Evolutionary conservation across 2,888 invertebrate genomes (phyloP).

Genomic region (Drosophila mercatorum): DNA sequence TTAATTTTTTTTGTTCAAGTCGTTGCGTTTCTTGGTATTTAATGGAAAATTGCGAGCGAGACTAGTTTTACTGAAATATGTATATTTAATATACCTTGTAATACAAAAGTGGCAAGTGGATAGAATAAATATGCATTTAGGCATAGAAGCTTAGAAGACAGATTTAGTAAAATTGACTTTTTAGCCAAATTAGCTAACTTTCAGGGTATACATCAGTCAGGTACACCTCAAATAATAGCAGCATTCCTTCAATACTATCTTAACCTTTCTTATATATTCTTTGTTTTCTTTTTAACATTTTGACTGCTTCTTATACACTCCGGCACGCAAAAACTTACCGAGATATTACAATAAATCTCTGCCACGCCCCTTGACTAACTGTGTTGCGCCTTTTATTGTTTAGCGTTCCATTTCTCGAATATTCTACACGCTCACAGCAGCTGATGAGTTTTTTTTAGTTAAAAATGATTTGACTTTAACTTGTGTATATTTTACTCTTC

Average conservation of each 20-base stretch:
- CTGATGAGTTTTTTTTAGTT: not conserved
- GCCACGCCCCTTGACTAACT: slow-evolving; percentile 4
- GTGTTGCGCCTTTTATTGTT: not conserved
- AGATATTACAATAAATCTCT: slow-evolving; percentile 42
- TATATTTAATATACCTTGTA: not conserved
- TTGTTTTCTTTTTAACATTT: slow-evolving; percentile 29
- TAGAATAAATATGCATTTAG: not conserved
- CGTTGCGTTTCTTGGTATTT: slow-evolving; percentile 15
- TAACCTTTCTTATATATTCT: not conserved
- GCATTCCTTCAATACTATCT: not conserved
- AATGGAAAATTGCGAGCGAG: slow-evolving; percentile 26
- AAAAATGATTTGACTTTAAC: slow-evolving; percentile 9
- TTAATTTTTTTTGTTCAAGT: slow-evolving; percentile 2
- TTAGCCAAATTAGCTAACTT: too few relatives aligned
- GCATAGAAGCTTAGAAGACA: not conserved
- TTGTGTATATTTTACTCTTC: not conserved
- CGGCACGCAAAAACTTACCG: not conserved
- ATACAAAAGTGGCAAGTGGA: not conserved
- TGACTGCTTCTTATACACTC: not conserved
- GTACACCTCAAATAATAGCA: not conserved
- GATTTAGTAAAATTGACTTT: too few relatives aligned
- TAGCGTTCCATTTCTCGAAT: not conserved
- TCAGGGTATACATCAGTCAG: not conserved
- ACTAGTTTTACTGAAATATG: not conserved
- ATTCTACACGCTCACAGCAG: too few relatives aligned